phyloP scores from a whole-genome alignment of 2,113 vertebrate genomes.

The Ptychochromis oligacanthus region DNA sequence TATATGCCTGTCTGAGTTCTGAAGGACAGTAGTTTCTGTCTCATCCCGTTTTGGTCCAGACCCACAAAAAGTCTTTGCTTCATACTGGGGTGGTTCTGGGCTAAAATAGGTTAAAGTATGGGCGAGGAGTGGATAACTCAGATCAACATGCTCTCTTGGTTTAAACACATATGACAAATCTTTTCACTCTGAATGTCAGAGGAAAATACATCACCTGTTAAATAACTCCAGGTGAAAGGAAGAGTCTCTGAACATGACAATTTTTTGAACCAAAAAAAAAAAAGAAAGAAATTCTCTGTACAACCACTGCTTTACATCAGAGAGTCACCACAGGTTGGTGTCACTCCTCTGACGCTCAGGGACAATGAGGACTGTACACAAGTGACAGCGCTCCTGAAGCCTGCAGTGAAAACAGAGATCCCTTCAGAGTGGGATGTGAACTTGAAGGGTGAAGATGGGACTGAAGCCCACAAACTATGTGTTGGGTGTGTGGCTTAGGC shows the following conservation, averaged over 20 bases:
- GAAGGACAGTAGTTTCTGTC: neutral
- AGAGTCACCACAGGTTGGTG: slow-evolving; percentile 19
- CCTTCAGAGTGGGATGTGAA: slow-evolving; percentile 24
- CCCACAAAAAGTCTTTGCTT: slow-evolving; percentile 17
- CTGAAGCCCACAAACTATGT: slow-evolving; percentile 69
- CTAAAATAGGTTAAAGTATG: neutral
- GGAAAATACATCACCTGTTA: slow-evolving; percentile 52
- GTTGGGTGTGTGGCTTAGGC: slow-evolving; percentile 87
- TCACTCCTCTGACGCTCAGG: slow-evolving; percentile 21
- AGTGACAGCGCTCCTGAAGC: slow-evolving; percentile 41
- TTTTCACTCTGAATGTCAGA: slow-evolving; percentile 75
- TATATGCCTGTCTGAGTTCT: slow-evolving; percentile 9
- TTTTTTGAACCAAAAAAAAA: neutral
- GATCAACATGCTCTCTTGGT: slow-evolving; percentile 7
- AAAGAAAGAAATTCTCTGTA: slow-evolving; percentile 26
- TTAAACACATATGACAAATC: slow-evolving; percentile 31
- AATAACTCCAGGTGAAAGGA: slow-evolving; percentile 41
- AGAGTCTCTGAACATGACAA: slow-evolving; percentile 35
- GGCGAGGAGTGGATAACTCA: neutral
- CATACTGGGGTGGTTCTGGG: neutral
- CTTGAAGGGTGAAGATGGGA: slow-evolving; percentile 3
- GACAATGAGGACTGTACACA: neutral
- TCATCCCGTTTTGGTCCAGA: slow-evolving; percentile 39
- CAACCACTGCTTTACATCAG: slow-evolving; percentile 35
- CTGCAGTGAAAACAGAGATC: slow-evolving; percentile 38